phyloP scores from a whole-genome alignment of 2,888 invertebrate species.

The Cosmorhoe ocellata region DNA sequence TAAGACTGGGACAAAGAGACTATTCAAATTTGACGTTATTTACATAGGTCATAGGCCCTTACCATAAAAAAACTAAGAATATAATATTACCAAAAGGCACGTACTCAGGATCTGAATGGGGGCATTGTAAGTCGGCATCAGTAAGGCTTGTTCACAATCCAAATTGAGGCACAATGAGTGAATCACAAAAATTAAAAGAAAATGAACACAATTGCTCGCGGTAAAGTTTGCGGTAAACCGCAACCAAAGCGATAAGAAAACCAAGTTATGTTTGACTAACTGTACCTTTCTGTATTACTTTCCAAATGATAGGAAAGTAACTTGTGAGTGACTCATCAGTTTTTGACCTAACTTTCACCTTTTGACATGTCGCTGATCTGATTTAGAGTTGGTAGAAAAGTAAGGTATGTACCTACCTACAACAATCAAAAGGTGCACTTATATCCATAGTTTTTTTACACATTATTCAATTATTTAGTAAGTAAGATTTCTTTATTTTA shows the following conservation, averaged over 20 bases:
- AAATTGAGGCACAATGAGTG: not conserved
- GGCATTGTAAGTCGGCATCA: no score
- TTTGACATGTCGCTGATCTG: constrained; percentile 51
- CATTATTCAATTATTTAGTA: no score
- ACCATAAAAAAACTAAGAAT: no score
- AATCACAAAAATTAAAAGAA: constrained; percentile 18
- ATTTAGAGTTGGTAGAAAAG: constrained; percentile 29
- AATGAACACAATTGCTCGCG: constrained; percentile 22
- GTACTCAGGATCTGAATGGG: no score
- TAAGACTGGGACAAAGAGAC: constrained; percentile 27
- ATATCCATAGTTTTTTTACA: no score
- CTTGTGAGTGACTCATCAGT: constrained; percentile 41
- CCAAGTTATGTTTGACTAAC: constrained; percentile 48
- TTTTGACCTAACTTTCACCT: constrained; percentile 50
- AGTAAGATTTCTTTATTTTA: no score
- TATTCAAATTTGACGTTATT: constrained; percentile 23
- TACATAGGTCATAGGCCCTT: no score
- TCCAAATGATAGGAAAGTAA: constrained; percentile 50
- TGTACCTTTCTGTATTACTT: constrained; percentile 51
- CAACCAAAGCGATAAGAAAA: constrained; percentile 44
- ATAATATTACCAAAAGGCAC: no score
- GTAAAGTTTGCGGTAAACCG: constrained; percentile 38
- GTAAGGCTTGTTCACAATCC: no score
- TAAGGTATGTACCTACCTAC: no score
- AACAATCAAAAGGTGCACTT: no score